phyloP scores from a whole-genome alignment of 2,797 vertebrate genomes.

The Sphenopsis melanotis region DNA sequence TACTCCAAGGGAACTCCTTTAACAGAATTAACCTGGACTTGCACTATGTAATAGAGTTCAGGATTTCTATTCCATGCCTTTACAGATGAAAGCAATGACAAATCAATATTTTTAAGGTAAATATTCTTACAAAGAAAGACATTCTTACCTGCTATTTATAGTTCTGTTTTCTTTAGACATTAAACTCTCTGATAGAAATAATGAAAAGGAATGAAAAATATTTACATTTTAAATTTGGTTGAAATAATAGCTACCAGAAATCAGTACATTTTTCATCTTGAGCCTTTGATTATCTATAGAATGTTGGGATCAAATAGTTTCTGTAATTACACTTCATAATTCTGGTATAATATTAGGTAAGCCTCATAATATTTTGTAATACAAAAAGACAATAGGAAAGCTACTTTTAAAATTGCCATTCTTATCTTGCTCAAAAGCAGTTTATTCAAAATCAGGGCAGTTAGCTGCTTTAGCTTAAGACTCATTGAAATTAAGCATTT shows the following conservation, averaged over 20 bases:
- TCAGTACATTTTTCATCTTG: not conserved
- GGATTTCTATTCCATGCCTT: not conserved
- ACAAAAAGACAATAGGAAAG: not conserved
- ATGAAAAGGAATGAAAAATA: slow-evolving; percentile 26
- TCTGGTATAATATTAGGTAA: slow-evolving; percentile 16
- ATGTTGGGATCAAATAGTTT: slow-evolving; percentile 28
- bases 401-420: not conserved
- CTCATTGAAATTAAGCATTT: not conserved
- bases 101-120: not conserved
- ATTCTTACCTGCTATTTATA: not conserved
- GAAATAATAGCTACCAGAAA: slow-evolving; percentile 54
- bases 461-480: not conserved
- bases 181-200: not conserved
- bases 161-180: not conserved
- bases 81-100: not conserved
- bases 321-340: slow-evolving; percentile 41
- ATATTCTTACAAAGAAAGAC: not conserved
- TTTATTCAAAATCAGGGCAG: not conserved
- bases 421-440: not conserved
- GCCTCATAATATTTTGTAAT: not conserved
- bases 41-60: not conserved
- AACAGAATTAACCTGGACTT: not conserved
- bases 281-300: slow-evolving; percentile 20
- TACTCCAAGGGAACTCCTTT: not conserved
- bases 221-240: not conserved